Evolutionary conservation across 2,888 invertebrate species (phyloP).

Genomic region (Agapetus fuscipes): DNA sequence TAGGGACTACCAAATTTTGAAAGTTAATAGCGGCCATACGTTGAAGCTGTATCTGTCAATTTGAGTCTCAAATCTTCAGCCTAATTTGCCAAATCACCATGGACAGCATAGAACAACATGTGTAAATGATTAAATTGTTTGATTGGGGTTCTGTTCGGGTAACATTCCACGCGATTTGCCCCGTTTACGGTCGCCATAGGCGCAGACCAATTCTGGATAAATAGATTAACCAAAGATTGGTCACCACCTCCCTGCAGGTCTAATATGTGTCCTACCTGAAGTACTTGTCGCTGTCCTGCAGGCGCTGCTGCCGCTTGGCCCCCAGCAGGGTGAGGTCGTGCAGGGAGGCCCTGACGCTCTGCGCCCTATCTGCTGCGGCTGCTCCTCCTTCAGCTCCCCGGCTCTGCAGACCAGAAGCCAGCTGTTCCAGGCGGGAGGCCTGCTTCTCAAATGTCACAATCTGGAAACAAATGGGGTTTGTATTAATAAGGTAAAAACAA

Average conservation of each 20-base stretch:
- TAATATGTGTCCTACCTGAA: conserved; percentile 38
- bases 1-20: too few relatives aligned
- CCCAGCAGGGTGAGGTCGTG: conserved; percentile 40
- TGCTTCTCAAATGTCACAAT: conserved; percentile 21
- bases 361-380: conserved; percentile 29
- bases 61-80: too few relatives aligned
- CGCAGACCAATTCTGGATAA: too few relatives aligned
- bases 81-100: too few relatives aligned
- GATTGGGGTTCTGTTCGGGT: too few relatives aligned
- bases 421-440: conserved; percentile 12
- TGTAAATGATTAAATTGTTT: too few relatives aligned
- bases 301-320: conserved; percentile 43
- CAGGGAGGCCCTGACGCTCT: conserved; percentile 29
- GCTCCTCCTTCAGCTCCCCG: conserved; percentile 31
- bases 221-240: too few relatives aligned
- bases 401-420: conserved; percentile 27
- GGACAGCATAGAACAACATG: too few relatives aligned
- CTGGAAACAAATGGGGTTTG: conserved; percentile 4
- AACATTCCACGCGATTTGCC: too few relatives aligned
- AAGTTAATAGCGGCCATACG: too few relatives aligned
- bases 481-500: background rate
- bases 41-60: too few relatives aligned
- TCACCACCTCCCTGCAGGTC: background rate
- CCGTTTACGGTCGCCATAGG: too few relatives aligned
- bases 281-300: conserved; percentile 49